A percentile compares a stretch with the other conserved stretches of the same genome.
Evolutionary conservation across 1,140 invertebrate genomes (phyloP).

Genomic region (Drosophila kurseongensis): DNA sequence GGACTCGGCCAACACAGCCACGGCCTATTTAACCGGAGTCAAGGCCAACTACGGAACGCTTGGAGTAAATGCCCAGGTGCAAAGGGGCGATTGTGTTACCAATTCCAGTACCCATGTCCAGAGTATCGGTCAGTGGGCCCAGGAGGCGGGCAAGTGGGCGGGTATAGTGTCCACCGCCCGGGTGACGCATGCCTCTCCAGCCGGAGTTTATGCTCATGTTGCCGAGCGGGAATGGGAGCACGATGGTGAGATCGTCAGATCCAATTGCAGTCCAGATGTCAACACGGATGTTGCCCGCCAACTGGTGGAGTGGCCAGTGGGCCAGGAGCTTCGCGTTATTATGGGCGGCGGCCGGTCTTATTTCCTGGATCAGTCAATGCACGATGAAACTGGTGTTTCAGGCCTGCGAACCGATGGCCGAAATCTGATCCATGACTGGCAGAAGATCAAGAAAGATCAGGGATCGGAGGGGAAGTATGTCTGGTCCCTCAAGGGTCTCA

Average conservation of each 20-base stretch:
- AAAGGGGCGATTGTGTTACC: constrained; percentile 85
- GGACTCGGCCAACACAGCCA: constrained; percentile 91
- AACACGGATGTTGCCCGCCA: constrained; percentile 90
- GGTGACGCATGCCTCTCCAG: constrained; percentile 92
- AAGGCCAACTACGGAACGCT: constrained; percentile 91
- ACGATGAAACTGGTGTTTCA: constrained; percentile 88
- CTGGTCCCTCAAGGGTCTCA: constrained; percentile 87
- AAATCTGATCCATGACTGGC: constrained; percentile 89
- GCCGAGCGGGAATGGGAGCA: constrained; percentile 91
- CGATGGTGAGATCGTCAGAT: constrained; percentile 86
- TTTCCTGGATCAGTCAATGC: constrained; percentile 87
- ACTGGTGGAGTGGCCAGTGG: constrained; percentile 89
- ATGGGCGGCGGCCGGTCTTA: constrained; percentile 90
- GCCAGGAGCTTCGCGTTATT: constrained; percentile 87
- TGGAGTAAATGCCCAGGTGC: constrained; percentile 89
- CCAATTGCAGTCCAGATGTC: constrained; percentile 65
- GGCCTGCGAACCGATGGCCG: constrained; percentile 86
- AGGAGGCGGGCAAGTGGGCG: constrained; percentile 89
- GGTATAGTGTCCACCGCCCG: constrained; percentile 92
- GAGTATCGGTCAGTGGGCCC: constrained; percentile 88
- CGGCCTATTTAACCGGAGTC: constrained; percentile 93
- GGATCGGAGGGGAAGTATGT: constrained; percentile 87
- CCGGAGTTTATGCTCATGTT: constrained; percentile 92
- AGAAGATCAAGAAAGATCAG: constrained; percentile 86
- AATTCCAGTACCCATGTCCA: constrained; percentile 86